A percentile compares a stretch with the other conserved stretches of the same genome.
Evolutionary conservation across 2,113 vertebrate species (phyloP).

Genomic region (Nibea albiflora): DNA sequence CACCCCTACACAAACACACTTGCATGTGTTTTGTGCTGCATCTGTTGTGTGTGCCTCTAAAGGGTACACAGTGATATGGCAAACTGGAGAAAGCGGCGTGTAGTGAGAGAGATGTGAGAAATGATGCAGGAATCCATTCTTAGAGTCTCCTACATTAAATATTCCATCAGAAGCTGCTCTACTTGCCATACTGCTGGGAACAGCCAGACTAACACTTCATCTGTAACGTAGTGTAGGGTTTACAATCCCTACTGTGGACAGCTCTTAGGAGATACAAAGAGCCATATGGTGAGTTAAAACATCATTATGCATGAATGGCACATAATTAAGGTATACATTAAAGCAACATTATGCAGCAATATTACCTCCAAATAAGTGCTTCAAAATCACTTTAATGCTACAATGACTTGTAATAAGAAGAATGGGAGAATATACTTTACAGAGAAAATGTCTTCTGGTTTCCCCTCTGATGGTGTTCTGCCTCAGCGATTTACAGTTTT

Average conservation of each 20-base stretch:
- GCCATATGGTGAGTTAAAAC: slow-evolving; percentile 40
- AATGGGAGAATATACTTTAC: too few species aligned
- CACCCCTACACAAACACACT: neutral
- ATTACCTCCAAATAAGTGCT: too few species aligned
- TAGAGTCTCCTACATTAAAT: slow-evolving; percentile 57
- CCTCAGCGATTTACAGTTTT: too few species aligned
- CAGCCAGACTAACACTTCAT: slow-evolving; percentile 42
- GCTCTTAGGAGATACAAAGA: slow-evolving; percentile 36
- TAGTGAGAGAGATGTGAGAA: slow-evolving; percentile 36
- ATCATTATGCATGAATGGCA: slow-evolving; percentile 11
- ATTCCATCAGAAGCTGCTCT: slow-evolving; percentile 69
- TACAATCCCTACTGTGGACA: slow-evolving; percentile 29
- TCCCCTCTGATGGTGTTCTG: too few species aligned
- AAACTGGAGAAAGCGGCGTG: neutral
- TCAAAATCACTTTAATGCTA: too few species aligned
- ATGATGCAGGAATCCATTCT: slow-evolving; percentile 54
- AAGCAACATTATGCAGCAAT: too few species aligned
- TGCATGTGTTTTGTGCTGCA: slow-evolving; percentile 10
- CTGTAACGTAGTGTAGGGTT: slow-evolving; percentile 27
- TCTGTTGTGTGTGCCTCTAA: neutral
- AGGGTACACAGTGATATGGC: neutral
- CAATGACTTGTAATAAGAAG: too few species aligned
- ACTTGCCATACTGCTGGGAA: slow-evolving; percentile 38
- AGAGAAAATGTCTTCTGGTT: too few species aligned
- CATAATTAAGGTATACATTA: neutral